Evolutionary conservation across 1,140 invertebrate species (phyloP).

Genomic region (Heliconius eleuchia): DNA sequence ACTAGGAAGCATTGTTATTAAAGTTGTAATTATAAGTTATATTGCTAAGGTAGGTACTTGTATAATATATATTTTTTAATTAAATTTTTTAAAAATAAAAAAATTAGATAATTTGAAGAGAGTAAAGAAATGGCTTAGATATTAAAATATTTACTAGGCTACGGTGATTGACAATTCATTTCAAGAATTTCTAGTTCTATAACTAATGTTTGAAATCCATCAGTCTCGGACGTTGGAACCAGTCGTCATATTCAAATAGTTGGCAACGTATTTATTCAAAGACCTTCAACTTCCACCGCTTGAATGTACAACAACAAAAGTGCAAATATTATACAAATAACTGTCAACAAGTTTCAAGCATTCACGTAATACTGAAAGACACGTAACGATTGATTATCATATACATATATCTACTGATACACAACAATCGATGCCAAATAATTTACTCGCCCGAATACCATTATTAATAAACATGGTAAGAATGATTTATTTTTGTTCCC

Average conservation of each 20-base stretch:
- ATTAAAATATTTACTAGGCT: neutral
- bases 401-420: neutral
- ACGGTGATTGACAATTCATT: neutral
- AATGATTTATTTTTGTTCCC: neutral
- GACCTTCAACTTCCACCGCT: conserved; percentile 28
- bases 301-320: neutral
- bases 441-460: neutral
- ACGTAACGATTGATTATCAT: neutral
- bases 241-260: conserved; percentile 48
- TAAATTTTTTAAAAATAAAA: neutral
- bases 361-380: conserved; percentile 10
- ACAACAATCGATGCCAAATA: conserved; percentile 8
- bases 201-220: conserved; percentile 13
- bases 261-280: conserved; percentile 46
- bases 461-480: neutral
- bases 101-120: neutral
- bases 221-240: neutral
- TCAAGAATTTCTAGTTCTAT: conserved; percentile 9
- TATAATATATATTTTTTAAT: neutral
- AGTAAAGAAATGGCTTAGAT: neutral
- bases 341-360: conserved; percentile 7
- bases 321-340: conserved; percentile 7
- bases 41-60: neutral
- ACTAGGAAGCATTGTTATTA: neutral
- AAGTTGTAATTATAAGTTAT: neutral